Percentiles rank a stretch among this genome's conserved stretches.
phyloP scores from a whole-genome alignment of 2,113 vertebrate genomes.

The Marmota flaviventris region DNA sequence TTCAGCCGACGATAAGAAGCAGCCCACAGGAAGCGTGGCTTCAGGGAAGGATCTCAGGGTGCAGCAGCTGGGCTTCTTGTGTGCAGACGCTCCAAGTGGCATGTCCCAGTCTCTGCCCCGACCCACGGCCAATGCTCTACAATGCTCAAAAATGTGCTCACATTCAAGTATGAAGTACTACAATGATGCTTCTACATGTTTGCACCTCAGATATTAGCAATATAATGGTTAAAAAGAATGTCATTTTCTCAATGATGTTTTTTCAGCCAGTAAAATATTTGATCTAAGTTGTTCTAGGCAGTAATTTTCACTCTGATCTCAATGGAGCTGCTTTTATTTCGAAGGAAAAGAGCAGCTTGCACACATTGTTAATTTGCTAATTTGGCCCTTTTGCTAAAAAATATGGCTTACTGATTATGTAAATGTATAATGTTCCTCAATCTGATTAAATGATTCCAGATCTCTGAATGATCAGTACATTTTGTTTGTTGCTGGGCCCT shows the following conservation, averaged over 20 bases:
- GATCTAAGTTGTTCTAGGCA: neutral
- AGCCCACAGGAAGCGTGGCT: too few relatives aligned
- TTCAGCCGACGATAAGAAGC: neutral
- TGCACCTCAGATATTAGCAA: neutral
- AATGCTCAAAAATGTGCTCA: neutral
- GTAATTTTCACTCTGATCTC: neutral
- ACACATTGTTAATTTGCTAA: neutral
- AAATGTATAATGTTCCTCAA: neutral
- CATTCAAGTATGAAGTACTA: neutral
- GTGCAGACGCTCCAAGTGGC: neutral
- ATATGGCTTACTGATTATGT: neutral
- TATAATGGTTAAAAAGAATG: neutral
- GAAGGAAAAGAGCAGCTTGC: neutral
- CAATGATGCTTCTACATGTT: neutral
- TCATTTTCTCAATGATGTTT: neutral
- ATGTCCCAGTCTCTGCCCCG: fast-evolving
- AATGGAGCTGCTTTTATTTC: neutral
- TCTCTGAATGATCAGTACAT: neutral
- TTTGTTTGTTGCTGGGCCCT: neutral
- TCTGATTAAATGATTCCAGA: neutral
- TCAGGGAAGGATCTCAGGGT: too few relatives aligned
- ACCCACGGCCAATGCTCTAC: fast-evolving
- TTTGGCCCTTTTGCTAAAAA: neutral
- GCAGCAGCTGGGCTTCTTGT: too few relatives aligned
- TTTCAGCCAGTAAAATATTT: neutral